phyloP scores from a whole-genome alignment of 2,113 vertebrate species.

The Halichoeres trimaculatus region DNA sequence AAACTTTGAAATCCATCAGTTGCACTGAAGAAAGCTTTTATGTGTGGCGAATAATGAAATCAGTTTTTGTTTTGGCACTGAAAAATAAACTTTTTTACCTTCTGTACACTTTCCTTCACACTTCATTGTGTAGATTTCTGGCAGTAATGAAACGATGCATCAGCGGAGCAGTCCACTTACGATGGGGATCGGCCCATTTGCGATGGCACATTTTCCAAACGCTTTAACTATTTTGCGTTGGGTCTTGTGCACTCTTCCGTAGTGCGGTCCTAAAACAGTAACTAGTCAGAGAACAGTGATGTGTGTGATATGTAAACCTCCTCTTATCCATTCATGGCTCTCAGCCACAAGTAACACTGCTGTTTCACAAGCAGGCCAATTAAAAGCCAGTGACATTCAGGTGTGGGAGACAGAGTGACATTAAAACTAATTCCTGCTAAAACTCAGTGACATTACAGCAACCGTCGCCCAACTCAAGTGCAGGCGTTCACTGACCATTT shows the following conservation, averaged over 20 bases:
- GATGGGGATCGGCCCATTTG: conserved; percentile 46
- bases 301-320: conserved; percentile 14
- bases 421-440: conserved; percentile 81
- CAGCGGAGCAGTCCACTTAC: conserved; percentile 47
- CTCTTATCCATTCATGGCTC: conserved; percentile 48
- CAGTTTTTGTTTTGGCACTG: conserved; percentile 6
- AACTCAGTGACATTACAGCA: conserved; percentile 79
- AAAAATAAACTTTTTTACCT: conserved; percentile 36
- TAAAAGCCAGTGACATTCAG: conserved; percentile 83
- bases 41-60: conserved; percentile 16
- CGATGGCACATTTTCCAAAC: conserved; percentile 46
- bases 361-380: conserved; percentile 76
- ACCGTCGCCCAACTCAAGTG: conserved; percentile 14
- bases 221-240: conserved; percentile 23
- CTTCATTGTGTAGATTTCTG: conserved; percentile 27
- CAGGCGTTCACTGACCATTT: conserved; percentile 43
- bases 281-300: conserved; percentile 23
- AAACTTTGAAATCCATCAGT: conserved; percentile 7
- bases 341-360: conserved; percentile 63
- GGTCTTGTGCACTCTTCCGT: conserved; percentile 24
- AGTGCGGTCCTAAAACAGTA: conserved; percentile 27
- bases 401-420: conserved; percentile 75
- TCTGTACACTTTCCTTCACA: conserved; percentile 38
- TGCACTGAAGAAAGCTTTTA: conserved; percentile 16
- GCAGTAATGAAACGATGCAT: conserved; percentile 54